A percentile compares a stretch with the other conserved stretches of the same genome.
Conservation (phyloP, 1,140 invertebrate species). For the Camponotus pennsylvanicus region DNA sequence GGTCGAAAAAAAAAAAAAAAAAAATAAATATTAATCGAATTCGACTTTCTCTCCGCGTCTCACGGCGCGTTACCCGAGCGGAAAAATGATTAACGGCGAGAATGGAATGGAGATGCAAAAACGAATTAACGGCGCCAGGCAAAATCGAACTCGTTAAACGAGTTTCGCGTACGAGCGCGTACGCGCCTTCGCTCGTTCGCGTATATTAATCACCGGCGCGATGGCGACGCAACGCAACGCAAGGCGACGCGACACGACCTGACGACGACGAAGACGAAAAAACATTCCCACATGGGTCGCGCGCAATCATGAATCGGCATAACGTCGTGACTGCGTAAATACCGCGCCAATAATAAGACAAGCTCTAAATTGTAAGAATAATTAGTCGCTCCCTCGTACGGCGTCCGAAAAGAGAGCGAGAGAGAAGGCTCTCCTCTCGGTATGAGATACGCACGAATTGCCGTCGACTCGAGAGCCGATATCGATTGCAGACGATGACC, state of each 20-base stretch:
- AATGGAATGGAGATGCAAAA: conserved; percentile 63
- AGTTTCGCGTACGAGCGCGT: conserved; percentile 55
- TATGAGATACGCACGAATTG: not conserved
- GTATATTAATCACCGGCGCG: conserved; percentile 55
- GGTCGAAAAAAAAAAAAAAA: not conserved
- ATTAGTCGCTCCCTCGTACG: conserved; percentile 46
- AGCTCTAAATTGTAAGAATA: conserved; percentile 59
- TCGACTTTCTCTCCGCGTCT: conserved; percentile 51
- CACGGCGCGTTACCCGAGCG: conserved; percentile 53
- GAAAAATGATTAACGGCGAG: conserved; percentile 62
- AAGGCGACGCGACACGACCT: not conserved
- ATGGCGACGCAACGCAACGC: conserved; percentile 35
- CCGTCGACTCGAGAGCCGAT: conserved; percentile 19
- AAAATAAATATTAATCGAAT: conserved; percentile 60
- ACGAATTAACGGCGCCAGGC: conserved; percentile 53
- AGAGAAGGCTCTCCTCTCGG: not conserved
- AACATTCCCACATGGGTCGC: conserved; percentile 31
- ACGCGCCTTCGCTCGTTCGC: conserved; percentile 38
- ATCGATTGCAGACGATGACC: conserved; percentile 70
- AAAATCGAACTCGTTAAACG: conserved; percentile 63
- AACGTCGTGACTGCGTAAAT: conserved; percentile 55
- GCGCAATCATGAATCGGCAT: conserved; percentile 57
- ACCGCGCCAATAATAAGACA: conserved; percentile 54
- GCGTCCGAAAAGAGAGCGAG: too few species aligned
- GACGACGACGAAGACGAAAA: conserved; percentile 15